Evolutionary conservation across 2,797 vertebrate species (phyloP), one percentile per base, ranked within the genome.

Genomic region (Cossypha heuglini): DNA sequence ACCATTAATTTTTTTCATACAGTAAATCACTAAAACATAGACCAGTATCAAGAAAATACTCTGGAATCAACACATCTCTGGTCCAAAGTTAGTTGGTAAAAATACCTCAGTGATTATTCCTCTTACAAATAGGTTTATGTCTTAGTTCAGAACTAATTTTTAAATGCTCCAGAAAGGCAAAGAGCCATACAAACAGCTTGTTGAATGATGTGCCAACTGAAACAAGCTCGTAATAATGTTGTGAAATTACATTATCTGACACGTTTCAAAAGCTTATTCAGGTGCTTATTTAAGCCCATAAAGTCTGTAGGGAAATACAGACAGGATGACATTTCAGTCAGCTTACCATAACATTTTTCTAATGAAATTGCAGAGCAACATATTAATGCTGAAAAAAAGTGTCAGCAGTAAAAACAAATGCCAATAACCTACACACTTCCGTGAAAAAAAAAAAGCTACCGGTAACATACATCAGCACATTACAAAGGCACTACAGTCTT

Each of bases 231-330:
- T 68, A 96, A 92, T 89, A 96, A 96, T 48, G 6, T 49, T 84
- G 85, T 81, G 93, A 97, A 96, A 94, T 84, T 33, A 80, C 90
- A 96, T 94, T 97, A 96, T 96, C 95, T 96, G 87, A 97, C 94
- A 96, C 63, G 19, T 93, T 86, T 94, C 88, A 93, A 88, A 96
- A 96, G 96, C 97, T 97, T 97, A 95, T 92, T 97, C 97, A 97
- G 97, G 97, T 97, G 97, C 94, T 95, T 96, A 72, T 80, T 96
- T 95, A 96, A 97, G 77, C 38, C 78, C 81, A 62, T 42, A 83
- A 94, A 95, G 66, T 55, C 93, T 86, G 20, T 6, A 93, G 83
- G 91, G 90, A 97, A 97, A 95, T 93, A 95, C 92, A 84, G 86
- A 91, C 29, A 80, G 59, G 86, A 95, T 94, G 96, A 95, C 90